phyloP scores from a whole-genome alignment of 2,888 invertebrate genomes.

The Mystacides longicornis region DNA sequence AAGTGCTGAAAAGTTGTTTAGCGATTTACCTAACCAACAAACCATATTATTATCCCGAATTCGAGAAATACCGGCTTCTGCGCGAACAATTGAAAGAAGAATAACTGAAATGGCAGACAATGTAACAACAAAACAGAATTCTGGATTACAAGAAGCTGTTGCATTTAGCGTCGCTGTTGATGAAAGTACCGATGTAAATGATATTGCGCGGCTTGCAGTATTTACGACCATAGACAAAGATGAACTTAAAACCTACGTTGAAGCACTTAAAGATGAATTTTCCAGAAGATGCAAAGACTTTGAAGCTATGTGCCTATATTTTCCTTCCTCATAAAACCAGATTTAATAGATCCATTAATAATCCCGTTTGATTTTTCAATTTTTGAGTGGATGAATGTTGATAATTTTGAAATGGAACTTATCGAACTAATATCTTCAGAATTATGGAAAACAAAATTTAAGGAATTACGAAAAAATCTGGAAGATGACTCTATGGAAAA shows the following conservation, averaged over 20 bases:
- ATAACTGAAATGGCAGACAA: conserved; percentile 18
- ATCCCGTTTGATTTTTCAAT: too few species aligned
- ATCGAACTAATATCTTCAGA: too few species aligned
- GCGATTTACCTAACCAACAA: neutral
- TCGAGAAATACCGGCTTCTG: neutral
- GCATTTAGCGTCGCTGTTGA: conserved; percentile 21
- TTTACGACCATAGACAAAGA: too few species aligned
- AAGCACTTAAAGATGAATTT: conserved; percentile 13
- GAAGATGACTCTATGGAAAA: too few species aligned
- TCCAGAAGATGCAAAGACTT: conserved; percentile 17
- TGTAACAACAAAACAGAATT: conserved; percentile 22
- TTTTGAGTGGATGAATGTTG: too few species aligned
- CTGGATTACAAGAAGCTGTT: conserved; percentile 19
- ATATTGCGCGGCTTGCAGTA: conserved; percentile 21
- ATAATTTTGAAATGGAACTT: too few species aligned
- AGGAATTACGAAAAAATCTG: too few species aligned
- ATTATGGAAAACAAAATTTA: too few species aligned
- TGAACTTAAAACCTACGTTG: too few species aligned
- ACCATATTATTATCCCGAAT: neutral
- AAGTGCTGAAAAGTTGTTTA: neutral
- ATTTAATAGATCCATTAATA: too few species aligned
- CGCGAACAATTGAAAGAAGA: conserved; percentile 6
- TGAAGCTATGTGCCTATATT: too few species aligned
- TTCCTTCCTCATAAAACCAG: too few species aligned
- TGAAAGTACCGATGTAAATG: conserved; percentile 20